Evolutionary conservation across 2,113 vertebrate species (phyloP).

Genomic region (Nycticebus coucang): DNA sequence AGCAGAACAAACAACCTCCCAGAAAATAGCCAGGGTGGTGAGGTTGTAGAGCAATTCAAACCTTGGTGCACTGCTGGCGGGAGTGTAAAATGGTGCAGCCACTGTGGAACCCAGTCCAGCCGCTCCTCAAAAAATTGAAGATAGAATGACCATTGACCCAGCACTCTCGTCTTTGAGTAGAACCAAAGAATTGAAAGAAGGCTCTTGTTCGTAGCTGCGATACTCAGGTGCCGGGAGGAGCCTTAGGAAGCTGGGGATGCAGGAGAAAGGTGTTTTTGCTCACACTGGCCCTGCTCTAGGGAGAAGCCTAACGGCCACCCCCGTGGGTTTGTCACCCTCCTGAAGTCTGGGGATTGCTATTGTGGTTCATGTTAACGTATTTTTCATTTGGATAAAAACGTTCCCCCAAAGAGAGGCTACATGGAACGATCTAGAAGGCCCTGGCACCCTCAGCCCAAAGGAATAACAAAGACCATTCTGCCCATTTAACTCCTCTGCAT

Average conservation of each 20-base stretch:
- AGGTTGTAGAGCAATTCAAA: neutral
- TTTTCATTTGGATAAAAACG: neutral
- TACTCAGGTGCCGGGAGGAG: neutral
- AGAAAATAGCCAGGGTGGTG: fast-evolving
- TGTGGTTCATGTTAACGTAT: neutral
- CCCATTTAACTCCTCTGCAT: neutral
- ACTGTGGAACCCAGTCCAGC: fast-evolving
- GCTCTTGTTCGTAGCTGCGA: neutral
- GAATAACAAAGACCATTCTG: neutral
- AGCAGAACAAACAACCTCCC: neutral
- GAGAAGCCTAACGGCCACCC: neutral
- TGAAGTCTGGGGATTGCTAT: no score
- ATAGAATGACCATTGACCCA: no score
- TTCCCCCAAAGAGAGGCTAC: neutral
- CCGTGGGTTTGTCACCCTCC: neutral
- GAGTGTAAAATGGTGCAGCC: fast-evolving
- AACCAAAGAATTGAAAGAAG: neutral
- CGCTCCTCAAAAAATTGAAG: neutral
- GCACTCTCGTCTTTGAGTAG: neutral
- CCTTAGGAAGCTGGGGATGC: neutral
- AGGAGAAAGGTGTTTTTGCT: neutral
- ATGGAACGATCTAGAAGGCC: fast-evolving
- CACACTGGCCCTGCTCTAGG: neutral
- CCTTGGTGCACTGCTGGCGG: fast-evolving
- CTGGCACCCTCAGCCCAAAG: fast-evolving